Conservation (phyloP, 2,113 vertebrate genomes). For the Puntigrus tetrazona region DNA sequence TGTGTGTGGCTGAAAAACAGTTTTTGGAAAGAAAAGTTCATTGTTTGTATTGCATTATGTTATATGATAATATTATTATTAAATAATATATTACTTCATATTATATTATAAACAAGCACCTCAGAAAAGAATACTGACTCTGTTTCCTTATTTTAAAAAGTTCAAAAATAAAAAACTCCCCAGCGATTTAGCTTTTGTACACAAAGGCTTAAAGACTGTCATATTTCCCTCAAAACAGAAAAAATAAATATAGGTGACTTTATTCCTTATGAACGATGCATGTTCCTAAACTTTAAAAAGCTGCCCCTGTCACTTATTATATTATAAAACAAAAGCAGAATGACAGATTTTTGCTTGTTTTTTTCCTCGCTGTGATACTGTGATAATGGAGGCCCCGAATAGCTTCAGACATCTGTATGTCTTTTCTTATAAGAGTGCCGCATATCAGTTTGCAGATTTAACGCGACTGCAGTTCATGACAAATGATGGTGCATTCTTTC, state of each 20-base stretch:
- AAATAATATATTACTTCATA: neutral
- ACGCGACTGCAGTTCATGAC: conserved; percentile 1
- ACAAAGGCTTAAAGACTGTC: neutral
- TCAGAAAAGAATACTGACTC: neutral
- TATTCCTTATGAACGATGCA: conserved; percentile 4
- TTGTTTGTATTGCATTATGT: neutral
- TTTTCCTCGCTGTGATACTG: neutral
- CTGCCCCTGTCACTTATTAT: conserved; percentile 21
- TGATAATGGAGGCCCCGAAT: conserved; percentile 2
- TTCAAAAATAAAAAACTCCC: conserved; percentile 8
- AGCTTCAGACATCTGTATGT: conserved; percentile 1
- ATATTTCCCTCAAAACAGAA: neutral
- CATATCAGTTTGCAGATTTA: conserved; percentile 13
- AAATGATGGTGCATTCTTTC: neutral
- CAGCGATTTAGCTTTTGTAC: neutral
- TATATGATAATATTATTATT: too few species aligned
- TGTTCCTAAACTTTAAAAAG: conserved; percentile 9
- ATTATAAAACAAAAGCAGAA: neutral
- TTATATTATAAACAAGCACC: neutral
- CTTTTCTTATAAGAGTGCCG: neutral
- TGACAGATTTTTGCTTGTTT: neutral
- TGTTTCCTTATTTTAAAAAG: neutral
- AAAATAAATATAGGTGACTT: neutral
- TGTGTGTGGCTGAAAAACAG: neutral
- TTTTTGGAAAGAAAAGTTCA: neutral